A percentile compares a stretch with the other conserved stretches of the same genome.
These are phyloP conservation scores for Lasioglossum marginatum DNA, from an alignment of 2,888 invertebrate genomes.

Conservation along the genomic window DNA sequence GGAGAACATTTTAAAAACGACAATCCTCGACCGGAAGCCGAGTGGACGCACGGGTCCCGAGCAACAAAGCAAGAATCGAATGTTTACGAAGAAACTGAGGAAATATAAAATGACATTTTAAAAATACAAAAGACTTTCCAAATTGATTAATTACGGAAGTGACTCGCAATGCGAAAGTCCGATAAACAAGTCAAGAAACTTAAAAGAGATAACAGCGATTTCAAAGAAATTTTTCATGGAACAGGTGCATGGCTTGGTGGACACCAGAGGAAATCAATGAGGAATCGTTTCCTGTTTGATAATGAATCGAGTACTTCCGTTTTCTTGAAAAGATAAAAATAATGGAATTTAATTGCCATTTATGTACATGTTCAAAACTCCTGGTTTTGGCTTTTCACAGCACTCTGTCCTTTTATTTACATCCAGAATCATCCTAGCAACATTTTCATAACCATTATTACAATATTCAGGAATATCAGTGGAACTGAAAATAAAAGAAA, in stretches of 20 bases:
- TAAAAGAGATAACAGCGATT: not conserved
- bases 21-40: slow-evolving; percentile 2
- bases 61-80: not conserved
- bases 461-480: slow-evolving; percentile 94
- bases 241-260: not conserved
- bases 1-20: not conserved
- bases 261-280: not conserved
- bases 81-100: not conserved
- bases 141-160: slow-evolving; percentile 8
- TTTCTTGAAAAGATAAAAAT: slow-evolving; percentile 53
- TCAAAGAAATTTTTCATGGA: not conserved
- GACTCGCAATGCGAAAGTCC: not conserved
- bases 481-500: slow-evolving; percentile 93
- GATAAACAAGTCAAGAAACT: not conserved
- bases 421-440: slow-evolving; percentile 89
- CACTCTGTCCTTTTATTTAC: slow-evolving; percentile 46
- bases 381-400: slow-evolving; percentile 43
- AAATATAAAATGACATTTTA: not conserved
- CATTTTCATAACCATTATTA: slow-evolving; percentile 94
- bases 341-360: slow-evolving; percentile 53
- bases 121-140: not conserved
- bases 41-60: not conserved
- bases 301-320: slow-evolving; percentile 6
- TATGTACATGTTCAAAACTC: slow-evolving; percentile 42
- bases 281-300: not conserved